Base-by-base conservation (phyloP, 2,113 vertebrate species). In the Chamaetylas fuelleborni region DNA sequence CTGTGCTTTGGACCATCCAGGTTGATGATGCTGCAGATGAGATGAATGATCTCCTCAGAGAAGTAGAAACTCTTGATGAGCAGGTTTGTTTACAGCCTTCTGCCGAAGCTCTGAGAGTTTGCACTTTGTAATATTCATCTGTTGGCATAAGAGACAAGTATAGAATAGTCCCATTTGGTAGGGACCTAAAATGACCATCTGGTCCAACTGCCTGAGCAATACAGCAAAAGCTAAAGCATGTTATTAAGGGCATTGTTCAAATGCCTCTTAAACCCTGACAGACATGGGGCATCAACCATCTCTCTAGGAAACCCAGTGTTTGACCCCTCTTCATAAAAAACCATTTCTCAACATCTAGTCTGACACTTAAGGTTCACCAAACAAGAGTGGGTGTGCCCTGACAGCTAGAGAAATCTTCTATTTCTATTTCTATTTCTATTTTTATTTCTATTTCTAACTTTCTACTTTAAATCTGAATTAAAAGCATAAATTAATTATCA, bases 1-100 rank as follows among this genome's bases (percentile, higher is more conserved):
- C 98, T 13, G 48, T 82, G 19, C 86, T 97, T 65, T 98, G 98
- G 97, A 98, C 96, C 88, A 94, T 80, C 23, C 97, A 98, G 86
- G 97, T 98, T 12, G 98, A 82, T 48, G 97, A 97, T 61, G 93
- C 98, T 95, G 98, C 98, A 93, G 97, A 92, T 4, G 97, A 98
- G 61, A 92, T 96, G 56, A 96, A 95, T 26, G 86, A 96, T 40
- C 93, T 99, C 71, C 92, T 97, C 43, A 89, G 96, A 79, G 98
- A 99, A 43, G 74, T 98, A 81, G 95, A 97, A 16, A 94, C 94
- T 28, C 97, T 99, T 69, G 87, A 92, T 80, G 96, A 97, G 70
- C 98, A 98, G 98, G 99, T 99, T 92, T 56, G 98, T 95, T 57
- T 77, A 80, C 20, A 56, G 24, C 56, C 34, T 29, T 28, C 67